Percentiles rank a stretch among this genome's conserved stretches.
These are phyloP conservation scores for Chymomyza fuscimana DNA, from an alignment of 2,888 invertebrate genomes.

Conservation along the genomic window DNA sequence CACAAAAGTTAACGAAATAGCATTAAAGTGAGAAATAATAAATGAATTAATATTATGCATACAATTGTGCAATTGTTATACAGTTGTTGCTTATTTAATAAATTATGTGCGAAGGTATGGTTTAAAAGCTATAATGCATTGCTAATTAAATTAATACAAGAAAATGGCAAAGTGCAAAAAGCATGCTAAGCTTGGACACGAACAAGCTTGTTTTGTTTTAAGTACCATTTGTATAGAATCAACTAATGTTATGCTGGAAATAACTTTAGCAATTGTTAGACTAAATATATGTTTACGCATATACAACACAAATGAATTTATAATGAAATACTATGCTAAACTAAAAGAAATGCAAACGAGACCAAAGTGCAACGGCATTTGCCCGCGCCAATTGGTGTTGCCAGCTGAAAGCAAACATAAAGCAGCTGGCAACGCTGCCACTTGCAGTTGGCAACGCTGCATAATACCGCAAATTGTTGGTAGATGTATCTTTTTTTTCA, in stretches of 20 bases:
- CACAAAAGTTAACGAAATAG: not conserved
- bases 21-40: not conserved
- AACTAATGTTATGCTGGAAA: no score
- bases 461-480: constrained; percentile 6
- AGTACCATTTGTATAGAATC: no score
- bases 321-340: no score
- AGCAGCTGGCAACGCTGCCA: constrained; percentile 2
- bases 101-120: not conserved
- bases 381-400: not conserved
- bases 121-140: no score
- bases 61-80: not conserved
- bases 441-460: constrained; percentile 3
- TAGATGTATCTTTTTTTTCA: not conserved
- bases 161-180: no score
- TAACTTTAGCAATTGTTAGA: no score
- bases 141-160: no score
- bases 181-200: no score
- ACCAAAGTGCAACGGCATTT: not conserved
- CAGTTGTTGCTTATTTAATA: not conserved
- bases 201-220: no score
- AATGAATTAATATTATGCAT: not conserved
- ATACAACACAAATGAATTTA: not conserved
- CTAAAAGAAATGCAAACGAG: no score
- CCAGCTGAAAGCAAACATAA: not conserved
- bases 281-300: no score